Conservation (phyloP, 2,888 invertebrate genomes). For the Eupithecia abbreviata region DNA sequence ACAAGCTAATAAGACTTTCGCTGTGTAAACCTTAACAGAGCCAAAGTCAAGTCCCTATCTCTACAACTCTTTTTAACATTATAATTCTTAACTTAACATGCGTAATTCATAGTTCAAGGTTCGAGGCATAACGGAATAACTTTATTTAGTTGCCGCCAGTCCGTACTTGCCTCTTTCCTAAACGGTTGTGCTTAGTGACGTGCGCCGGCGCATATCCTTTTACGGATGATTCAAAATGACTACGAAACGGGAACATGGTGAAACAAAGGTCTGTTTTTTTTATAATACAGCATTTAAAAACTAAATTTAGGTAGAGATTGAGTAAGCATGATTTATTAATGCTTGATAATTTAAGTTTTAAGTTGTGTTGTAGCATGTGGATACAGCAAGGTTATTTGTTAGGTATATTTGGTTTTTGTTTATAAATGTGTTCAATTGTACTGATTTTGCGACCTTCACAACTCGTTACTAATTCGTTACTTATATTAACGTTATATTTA, state of each 20-base stretch:
- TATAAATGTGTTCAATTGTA: neutral
- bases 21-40: neutral
- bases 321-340: neutral
- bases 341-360: neutral
- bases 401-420: neutral
- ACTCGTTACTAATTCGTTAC: neutral
- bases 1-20: neutral
- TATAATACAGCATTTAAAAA: neutral
- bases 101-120: constrained; percentile 33
- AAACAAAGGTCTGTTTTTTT: constrained; percentile 50
- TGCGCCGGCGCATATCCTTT: constrained; percentile 3
- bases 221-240: constrained; percentile 31
- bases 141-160: constrained; percentile 26
- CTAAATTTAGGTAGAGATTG: neutral
- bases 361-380: neutral
- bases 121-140: constrained; percentile 16
- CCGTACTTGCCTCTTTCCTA: constrained; percentile 19
- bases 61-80: neutral
- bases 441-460: neutral
- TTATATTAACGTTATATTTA: neutral
- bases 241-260: constrained; percentile 53
- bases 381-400: neutral
- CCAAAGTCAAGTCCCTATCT: neutral
- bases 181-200: constrained; percentile 34
- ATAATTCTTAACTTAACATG: constrained; percentile 11